A percentile compares a stretch with the other conserved stretches of the same genome.
phyloP scores from a whole-genome alignment of 1,140 invertebrate species.

The Kradibia gibbosae region DNA sequence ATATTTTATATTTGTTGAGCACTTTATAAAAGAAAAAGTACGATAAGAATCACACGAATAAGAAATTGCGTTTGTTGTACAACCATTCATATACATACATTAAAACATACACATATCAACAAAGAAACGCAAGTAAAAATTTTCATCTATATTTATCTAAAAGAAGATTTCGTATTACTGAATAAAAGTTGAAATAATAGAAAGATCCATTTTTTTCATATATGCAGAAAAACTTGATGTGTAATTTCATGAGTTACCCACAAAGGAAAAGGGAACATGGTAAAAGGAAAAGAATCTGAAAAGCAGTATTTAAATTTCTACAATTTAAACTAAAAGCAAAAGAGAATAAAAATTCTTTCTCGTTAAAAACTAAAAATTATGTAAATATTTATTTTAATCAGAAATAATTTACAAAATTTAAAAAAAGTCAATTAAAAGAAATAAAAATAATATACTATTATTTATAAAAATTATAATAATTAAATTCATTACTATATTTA shows the following conservation, averaged over 20 bases:
- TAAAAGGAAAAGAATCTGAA: neutral
- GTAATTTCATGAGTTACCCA: neutral
- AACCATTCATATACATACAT: neutral
- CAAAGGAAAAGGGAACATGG: neutral
- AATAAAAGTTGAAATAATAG: neutral
- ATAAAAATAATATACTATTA: too few species aligned
- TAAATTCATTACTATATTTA: too few species aligned
- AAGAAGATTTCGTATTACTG: neutral
- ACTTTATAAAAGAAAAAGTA: conserved; percentile 3
- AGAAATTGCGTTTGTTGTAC: neutral
- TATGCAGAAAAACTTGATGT: neutral
- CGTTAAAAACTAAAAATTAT: neutral
- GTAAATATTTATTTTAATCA: neutral
- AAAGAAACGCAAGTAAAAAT: neutral
- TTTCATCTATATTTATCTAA: neutral
- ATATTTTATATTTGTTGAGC: conserved; percentile 18
- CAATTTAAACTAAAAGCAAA: neutral
- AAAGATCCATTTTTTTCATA: neutral
- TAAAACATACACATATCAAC: neutral
- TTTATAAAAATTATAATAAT: too few species aligned
- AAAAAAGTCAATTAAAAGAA: too few species aligned
- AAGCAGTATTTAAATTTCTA: neutral
- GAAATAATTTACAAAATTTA: too few species aligned
- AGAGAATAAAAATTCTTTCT: neutral
- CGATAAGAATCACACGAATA: neutral